Evolutionary conservation across 30 jellyfish, hydroid and myxozoan genomes (phyloP).

Genomic region (Morbakka virulenta): DNA sequence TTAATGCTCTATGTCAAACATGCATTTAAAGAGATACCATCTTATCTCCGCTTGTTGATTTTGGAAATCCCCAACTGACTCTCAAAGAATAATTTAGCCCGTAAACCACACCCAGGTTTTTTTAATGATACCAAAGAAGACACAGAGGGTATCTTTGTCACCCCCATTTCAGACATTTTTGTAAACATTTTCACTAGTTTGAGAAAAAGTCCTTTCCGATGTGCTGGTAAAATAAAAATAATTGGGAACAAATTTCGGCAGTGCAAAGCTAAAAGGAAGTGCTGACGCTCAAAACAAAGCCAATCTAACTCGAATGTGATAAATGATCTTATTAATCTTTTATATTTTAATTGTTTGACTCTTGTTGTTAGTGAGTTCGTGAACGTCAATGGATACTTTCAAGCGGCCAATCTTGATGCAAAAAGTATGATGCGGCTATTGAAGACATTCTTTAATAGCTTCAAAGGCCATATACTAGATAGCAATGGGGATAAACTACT

Average conservation of each 20-base stretch:
- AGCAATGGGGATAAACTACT: constrained; percentile 5
- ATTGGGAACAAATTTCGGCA: constrained; percentile 31
- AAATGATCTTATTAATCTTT: constrained; percentile 29
- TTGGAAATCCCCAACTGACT: constrained; percentile 26
- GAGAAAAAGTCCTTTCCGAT: constrained; percentile 49
- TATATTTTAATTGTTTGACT: constrained; percentile 28
- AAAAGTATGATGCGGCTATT: constrained; percentile 3
- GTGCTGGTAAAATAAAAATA: constrained; percentile 41
- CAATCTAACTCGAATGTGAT: constrained; percentile 10
- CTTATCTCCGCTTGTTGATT: not conserved
- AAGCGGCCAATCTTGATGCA: constrained; percentile 49
- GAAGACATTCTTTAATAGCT: not conserved
- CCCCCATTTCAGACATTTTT: constrained; percentile 35
- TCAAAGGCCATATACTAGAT: constrained; percentile 12
- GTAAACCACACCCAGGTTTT: too few relatives aligned
- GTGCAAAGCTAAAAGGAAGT: constrained; percentile 10
- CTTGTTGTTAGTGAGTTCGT: constrained; percentile 57
- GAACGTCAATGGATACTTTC: constrained; percentile 47
- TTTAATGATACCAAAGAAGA: too few relatives aligned
- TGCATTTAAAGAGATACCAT: constrained; percentile 14
- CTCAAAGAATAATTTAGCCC: constrained; percentile 4
- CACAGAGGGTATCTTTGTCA: constrained; percentile 10
- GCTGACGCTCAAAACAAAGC: constrained; percentile 41
- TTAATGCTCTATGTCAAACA: constrained; percentile 11
- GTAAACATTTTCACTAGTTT: constrained; percentile 38